Evolutionary conservation across 1,140 invertebrate species (phyloP).

Genomic region (Stegodyphus dumicola): DNA sequence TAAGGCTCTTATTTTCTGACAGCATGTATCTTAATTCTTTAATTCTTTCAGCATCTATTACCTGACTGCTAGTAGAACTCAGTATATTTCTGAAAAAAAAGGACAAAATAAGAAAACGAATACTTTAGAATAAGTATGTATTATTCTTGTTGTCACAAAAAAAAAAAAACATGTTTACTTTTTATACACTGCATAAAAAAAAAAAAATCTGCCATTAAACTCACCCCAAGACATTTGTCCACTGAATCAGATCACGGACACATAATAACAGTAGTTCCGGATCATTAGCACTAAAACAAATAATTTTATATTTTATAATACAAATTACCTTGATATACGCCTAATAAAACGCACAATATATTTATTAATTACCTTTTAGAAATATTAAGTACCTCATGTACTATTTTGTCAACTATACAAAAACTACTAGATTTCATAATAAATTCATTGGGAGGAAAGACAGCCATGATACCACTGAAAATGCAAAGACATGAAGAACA

Average conservation of each 20-base stretch:
- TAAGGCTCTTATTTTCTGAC: not conserved
- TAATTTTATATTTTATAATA: not conserved
- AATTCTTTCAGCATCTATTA: not conserved
- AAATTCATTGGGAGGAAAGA: conserved; percentile 4
- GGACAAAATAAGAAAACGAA: not conserved
- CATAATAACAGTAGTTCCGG: conserved; percentile 23
- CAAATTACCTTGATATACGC: not conserved
- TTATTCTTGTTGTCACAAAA: not conserved
- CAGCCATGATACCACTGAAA: conserved; percentile 33
- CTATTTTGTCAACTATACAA: not conserved
- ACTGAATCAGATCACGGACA: conserved; percentile 21
- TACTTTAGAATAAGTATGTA: not conserved
- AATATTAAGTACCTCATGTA: conserved; percentile 28
- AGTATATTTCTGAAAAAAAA: not conserved
- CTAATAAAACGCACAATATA: not conserved
- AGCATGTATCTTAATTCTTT: not conserved
- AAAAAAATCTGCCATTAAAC: not conserved
- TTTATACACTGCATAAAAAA: not conserved
- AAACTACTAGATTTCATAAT: not conserved
- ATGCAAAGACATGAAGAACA: conserved; percentile 37
- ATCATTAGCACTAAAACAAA: conserved; percentile 25
- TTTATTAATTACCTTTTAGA: conserved; percentile 31
- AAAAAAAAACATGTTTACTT: not conserved
- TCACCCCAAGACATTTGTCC: conserved; percentile 29
- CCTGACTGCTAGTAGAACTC: not conserved